A percentile compares a stretch with the other conserved stretches of the same genome.
Evolutionary conservation across 2,113 vertebrate genomes (phyloP).

Genomic region (Neotoma lepida): DNA sequence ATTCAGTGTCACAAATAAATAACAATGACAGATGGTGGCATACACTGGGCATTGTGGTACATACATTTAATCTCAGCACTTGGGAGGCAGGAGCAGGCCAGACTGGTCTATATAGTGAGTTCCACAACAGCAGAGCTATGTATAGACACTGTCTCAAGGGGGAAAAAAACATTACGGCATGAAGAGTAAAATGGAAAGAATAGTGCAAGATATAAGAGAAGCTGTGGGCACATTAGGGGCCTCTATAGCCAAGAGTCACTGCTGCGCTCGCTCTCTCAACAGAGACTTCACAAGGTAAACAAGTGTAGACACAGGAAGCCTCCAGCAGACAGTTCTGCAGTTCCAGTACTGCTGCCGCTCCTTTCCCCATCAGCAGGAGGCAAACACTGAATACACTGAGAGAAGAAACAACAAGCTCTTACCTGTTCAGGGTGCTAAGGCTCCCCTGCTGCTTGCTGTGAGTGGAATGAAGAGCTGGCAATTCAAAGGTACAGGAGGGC

Average conservation of each 20-base stretch:
- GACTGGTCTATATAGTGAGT: background rate
- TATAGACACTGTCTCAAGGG: slow-evolving; percentile 11
- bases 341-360: background rate
- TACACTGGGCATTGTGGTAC: background rate
- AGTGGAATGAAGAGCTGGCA: slow-evolving; percentile 78
- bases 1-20: background rate
- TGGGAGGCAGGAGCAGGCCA: background rate
- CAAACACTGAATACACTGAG: slow-evolving; percentile 57
- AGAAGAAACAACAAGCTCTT: slow-evolving; percentile 74
- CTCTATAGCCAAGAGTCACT: slow-evolving; percentile 26
- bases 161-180: slow-evolving; percentile 64
- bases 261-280: slow-evolving; percentile 63
- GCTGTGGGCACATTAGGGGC: background rate
- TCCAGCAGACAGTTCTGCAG: background rate
- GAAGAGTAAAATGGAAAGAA: slow-evolving; percentile 72
- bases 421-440: slow-evolving; percentile 84
- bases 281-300: slow-evolving; percentile 38
- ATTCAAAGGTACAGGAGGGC: slow-evolving; percentile 78
- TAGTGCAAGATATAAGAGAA: background rate
- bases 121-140: background rate
- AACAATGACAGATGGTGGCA: background rate
- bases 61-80: background rate
- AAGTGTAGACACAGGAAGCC: background rate
- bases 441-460: slow-evolving; percentile 77
- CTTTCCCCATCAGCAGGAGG: slow-evolving; percentile 64